Base-by-base conservation (phyloP, 2,113 vertebrate species). In the Mirounga angustirostris region DNA sequence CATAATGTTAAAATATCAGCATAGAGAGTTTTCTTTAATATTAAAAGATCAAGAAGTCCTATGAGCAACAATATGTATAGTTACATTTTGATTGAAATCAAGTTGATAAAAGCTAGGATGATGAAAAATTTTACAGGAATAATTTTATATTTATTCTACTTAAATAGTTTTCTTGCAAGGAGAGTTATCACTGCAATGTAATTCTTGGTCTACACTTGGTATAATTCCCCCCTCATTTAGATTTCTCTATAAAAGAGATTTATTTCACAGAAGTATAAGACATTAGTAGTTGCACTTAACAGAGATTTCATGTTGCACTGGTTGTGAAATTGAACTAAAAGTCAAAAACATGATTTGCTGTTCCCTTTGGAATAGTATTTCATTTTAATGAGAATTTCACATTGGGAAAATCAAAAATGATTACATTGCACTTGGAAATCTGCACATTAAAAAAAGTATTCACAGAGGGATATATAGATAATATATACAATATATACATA, bases 351-450 rank as follows among this genome's bases (percentile, higher is more conserved):
- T 71, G 84, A 96, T 56, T 90, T 94, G 19, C 30, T 91, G 22
- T 59, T 91, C 69, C 54, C 81, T 85, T 12, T 89, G 73, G 94
- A 94, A 96, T 74, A 81, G 46, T 89, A 91, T 96, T 96, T 96
- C n/a, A 94, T 43, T 28, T 95, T n/a, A 56, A 56, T 94, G 81
- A 93, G 93, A 95, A 88, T 91, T 95, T 96, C 11, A 91, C 73
- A 58, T 46, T 79, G 91, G 61, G 30, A 86, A 97, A 96, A 96
- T 67, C 10, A 82, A 85, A 92, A 92, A 94, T 74, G 28, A 82
- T 92, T 92, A 78, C 1, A 16, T 71, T 94, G 28, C 28, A 94
- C 54, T 84, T 94, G 43, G 43, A 98, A 96, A 96, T 87, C 26
- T 63, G 28, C 69, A 80, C 78, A 87, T 92, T 93, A 92, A 59